Percentiles rank a stretch among this genome's conserved stretches.
Evolutionary conservation across 2,888 invertebrate genomes (phyloP).

Genomic region (Drosophila diplacantha): DNA sequence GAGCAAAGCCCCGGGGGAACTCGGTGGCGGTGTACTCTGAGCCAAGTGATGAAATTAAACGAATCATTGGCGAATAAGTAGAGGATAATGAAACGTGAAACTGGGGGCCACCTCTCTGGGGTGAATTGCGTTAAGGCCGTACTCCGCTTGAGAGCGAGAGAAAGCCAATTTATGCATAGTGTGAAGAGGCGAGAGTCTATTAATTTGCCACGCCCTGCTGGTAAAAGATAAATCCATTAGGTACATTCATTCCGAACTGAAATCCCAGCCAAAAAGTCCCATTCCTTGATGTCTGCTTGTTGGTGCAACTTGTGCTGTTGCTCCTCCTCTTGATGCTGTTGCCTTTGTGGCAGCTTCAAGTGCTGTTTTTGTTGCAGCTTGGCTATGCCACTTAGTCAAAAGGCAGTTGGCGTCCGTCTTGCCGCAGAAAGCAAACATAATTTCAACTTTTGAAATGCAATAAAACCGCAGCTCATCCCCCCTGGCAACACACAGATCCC

Average conservation of each 20-base stretch:
- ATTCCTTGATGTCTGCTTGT: conserved; percentile 23
- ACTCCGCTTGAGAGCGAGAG: neutral
- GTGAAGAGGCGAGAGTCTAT: conserved; percentile 10
- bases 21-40: neutral
- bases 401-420: conserved; percentile 30
- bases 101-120: conserved; percentile 6
- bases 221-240: conserved; percentile 32
- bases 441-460: conserved; percentile 57
- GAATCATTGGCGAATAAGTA: conserved; percentile 37
- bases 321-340: conserved; percentile 10
- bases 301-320: conserved; percentile 9
- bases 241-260: conserved; percentile 1
- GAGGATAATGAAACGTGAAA: conserved; percentile 36
- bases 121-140: conserved; percentile 8
- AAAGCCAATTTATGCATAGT: conserved; percentile 1
- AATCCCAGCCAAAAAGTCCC: conserved; percentile 6
- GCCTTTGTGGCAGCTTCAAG: conserved; percentile 38
- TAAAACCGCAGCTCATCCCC: conserved; percentile 47
- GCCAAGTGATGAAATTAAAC: conserved; percentile 31
- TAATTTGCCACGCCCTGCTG: conserved; percentile 31
- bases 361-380: conserved; percentile 38
- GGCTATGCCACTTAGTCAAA: conserved; percentile 47
- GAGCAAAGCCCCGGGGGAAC: conserved; percentile 4
- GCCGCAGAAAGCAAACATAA: conserved; percentile 60
- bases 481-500: conserved; percentile 8